phyloP scores from a whole-genome alignment of 2,888 invertebrate genomes.

The Agrotis clavis region DNA sequence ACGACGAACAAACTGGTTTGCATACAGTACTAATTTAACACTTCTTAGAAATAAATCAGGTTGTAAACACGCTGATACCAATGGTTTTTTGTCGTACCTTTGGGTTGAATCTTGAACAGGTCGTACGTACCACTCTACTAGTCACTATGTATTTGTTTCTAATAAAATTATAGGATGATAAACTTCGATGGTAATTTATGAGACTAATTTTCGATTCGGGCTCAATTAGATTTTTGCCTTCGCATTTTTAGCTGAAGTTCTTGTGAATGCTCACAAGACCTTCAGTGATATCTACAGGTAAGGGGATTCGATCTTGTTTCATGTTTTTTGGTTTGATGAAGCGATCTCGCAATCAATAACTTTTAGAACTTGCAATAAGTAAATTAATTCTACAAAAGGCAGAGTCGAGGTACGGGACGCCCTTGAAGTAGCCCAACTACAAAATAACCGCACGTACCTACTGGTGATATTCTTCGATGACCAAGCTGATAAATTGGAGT shows the following conservation, averaged over 20 bases:
- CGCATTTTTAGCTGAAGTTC: too few species aligned
- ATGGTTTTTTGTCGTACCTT: conserved; percentile 16
- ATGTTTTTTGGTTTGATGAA: neutral
- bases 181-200: neutral
- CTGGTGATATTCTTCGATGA: too few species aligned
- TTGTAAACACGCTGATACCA: conserved; percentile 17
- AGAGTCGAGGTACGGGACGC: too few species aligned
- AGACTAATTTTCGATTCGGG: neutral
- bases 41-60: conserved; percentile 41
- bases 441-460: too few species aligned
- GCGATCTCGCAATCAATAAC: too few species aligned
- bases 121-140: neutral
- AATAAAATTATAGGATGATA: conserved; percentile 3
- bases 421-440: too few species aligned
- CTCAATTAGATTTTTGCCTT: neutral
- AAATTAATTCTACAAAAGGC: neutral
- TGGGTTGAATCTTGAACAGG: neutral
- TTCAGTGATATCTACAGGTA: too few species aligned
- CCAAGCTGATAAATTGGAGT: too few species aligned
- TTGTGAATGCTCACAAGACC: too few species aligned
- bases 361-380: neutral
- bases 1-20: conserved; percentile 40
- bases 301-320: neutral
- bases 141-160: neutral
- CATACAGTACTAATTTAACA: conserved; percentile 1